These are phyloP conservation scores for Bungarus multicinctus DNA, from an alignment of 2,113 vertebrate species.

Conservation along the genomic window DNA sequence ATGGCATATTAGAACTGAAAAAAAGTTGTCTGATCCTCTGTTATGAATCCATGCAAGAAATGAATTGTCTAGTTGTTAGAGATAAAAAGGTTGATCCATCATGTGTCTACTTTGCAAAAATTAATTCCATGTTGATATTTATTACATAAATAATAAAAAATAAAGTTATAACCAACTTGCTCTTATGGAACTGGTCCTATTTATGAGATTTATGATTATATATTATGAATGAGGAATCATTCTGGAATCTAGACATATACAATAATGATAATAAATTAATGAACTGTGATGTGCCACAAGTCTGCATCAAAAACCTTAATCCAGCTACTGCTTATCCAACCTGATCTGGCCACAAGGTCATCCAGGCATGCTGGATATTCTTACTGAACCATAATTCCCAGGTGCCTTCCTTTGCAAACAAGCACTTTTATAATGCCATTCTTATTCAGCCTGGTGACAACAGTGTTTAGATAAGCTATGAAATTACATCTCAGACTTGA, in stretches of 20 bases:
- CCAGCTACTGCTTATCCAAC: background rate
- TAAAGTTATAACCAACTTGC: background rate
- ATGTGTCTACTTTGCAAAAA: background rate
- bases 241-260: background rate
- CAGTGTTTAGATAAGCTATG: background rate
- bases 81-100: background rate
- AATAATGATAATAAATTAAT: background rate
- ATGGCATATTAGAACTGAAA: background rate
- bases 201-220: background rate
- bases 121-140: background rate
- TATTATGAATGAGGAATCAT: background rate
- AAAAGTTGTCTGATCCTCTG: background rate
- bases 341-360: background rate
- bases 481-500: background rate
- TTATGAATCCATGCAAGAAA: background rate
- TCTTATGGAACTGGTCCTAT: background rate
- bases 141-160: background rate
- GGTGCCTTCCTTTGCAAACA: background rate
- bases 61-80: background rate
- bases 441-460: background rate
- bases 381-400: background rate
- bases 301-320: background rate
- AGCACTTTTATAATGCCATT: background rate
- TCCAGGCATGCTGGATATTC: background rate
- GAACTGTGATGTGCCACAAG: background rate